These are phyloP conservation scores for Meliscaeva auricollis DNA, from an alignment of 2,888 invertebrate genomes.

Conservation along the genomic window DNA sequence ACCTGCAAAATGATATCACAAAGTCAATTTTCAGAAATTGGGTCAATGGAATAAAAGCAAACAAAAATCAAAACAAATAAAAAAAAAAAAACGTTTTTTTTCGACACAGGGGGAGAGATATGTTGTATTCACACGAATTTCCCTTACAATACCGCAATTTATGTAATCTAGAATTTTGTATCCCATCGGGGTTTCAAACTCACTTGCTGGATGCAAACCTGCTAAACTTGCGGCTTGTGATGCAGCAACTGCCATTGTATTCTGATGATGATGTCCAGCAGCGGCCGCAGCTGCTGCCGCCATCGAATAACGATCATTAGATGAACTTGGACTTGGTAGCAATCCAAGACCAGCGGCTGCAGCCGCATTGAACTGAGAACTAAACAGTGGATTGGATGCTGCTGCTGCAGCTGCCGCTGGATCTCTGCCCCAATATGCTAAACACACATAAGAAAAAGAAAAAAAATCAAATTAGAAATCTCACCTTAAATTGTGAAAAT, in stretches of 20 bases:
- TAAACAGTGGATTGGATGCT: slow-evolving; percentile 83
- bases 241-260: slow-evolving; percentile 92
- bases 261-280: slow-evolving; percentile 86
- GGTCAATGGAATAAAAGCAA: slow-evolving; percentile 18
- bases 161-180: slow-evolving; percentile 1
- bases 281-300: slow-evolving; percentile 84
- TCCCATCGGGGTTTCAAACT: slow-evolving; percentile 78
- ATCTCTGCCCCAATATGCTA: slow-evolving; percentile 93
- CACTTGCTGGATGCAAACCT: slow-evolving; percentile 91
- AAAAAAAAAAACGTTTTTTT: not conserved
- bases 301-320: slow-evolving; percentile 83
- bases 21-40: slow-evolving; percentile 6
- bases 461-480: slow-evolving; percentile 25
- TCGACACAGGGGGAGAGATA: not conserved
- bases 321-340: slow-evolving; percentile 84
- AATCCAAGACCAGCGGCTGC: slow-evolving; percentile 83
- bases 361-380: slow-evolving; percentile 84
- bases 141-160: slow-evolving; percentile 36
- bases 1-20: slow-evolving; percentile 85
- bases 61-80: not conserved
- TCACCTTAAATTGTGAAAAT: no score
- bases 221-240: slow-evolving; percentile 92
- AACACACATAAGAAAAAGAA: slow-evolving; percentile 62
- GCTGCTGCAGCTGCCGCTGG: slow-evolving; percentile 83
- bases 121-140: not conserved